Percentiles rank a stretch among this genome's conserved stretches.
phyloP scores from a whole-genome alignment of 1,140 invertebrate genomes.

The Nixonia krombeini region DNA sequence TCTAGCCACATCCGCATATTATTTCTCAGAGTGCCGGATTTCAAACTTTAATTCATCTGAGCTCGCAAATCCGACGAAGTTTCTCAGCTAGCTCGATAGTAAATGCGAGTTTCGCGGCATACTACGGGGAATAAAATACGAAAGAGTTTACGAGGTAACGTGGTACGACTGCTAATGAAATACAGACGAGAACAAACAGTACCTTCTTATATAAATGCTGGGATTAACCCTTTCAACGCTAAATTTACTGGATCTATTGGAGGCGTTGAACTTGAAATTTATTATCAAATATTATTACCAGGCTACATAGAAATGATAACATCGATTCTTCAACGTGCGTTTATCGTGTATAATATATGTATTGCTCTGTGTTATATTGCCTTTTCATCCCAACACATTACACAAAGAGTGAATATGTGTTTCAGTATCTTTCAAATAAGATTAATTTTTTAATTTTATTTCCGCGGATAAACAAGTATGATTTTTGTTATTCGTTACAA shows the following conservation, averaged over 20 bases:
- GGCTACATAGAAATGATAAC: neutral
- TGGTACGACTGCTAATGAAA: slow-evolving; percentile 41
- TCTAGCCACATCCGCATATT: slow-evolving; percentile 52
- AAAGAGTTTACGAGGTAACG: slow-evolving; percentile 41
- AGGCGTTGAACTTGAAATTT: neutral
- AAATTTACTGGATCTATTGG: neutral
- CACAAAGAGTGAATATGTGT: too few relatives aligned
- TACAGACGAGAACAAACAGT: slow-evolving; percentile 17
- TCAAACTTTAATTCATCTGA: slow-evolving; percentile 56
- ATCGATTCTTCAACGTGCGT: too few relatives aligned
- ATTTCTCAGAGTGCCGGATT: slow-evolving; percentile 54
- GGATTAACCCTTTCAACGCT: slow-evolving; percentile 31
- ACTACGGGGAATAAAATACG: slow-evolving; percentile 40
- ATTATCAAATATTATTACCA: neutral
- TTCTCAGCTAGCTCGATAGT: slow-evolving; percentile 44
- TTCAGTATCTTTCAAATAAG: too few relatives aligned
- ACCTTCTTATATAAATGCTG: slow-evolving; percentile 12
- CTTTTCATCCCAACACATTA: too few relatives aligned
- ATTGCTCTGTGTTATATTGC: too few relatives aligned
- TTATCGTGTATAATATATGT: too few relatives aligned
- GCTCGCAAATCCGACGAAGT: slow-evolving; percentile 49
- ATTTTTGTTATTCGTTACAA: too few relatives aligned
- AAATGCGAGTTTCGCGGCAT: slow-evolving; percentile 33
- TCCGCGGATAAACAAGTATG: too few relatives aligned
- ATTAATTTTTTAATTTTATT: too few relatives aligned